phyloP scores from a whole-genome alignment of 2,888 invertebrate species.

The Protodeltote pygarga region DNA sequence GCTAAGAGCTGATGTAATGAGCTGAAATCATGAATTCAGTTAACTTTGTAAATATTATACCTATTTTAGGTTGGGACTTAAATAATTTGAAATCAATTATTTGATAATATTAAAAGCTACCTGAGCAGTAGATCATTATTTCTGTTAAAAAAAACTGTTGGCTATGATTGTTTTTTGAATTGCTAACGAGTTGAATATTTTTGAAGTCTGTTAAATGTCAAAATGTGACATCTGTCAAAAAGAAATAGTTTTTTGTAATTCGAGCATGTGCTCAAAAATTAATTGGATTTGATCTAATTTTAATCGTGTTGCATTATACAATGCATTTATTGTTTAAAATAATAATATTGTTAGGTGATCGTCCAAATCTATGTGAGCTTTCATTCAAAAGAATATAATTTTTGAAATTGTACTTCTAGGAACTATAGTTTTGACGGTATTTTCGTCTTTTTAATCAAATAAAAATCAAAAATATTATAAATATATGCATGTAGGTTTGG shows the following conservation, averaged over 20 bases:
- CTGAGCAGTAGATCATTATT: too few relatives aligned
- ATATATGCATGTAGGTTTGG: conserved; percentile 22
- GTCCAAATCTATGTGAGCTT: conserved; percentile 24
- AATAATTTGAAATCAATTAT: too few relatives aligned
- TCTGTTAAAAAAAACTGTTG: too few relatives aligned
- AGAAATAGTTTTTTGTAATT: neutral
- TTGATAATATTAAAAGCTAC: too few relatives aligned
- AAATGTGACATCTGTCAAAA: too few relatives aligned
- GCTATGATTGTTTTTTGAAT: too few relatives aligned
- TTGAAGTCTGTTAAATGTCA: too few relatives aligned
- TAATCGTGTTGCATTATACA: conserved; percentile 23
- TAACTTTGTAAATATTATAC: conserved; percentile 1
- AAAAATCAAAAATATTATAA: conserved; percentile 3
- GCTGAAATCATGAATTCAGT: conserved; percentile 16
- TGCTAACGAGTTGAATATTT: too few relatives aligned
- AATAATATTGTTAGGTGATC: too few relatives aligned
- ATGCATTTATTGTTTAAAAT: conserved; percentile 31
- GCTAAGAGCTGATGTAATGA: conserved; percentile 15
- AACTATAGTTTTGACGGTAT: conserved; percentile 14
- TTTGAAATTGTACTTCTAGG: conserved; percentile 23
- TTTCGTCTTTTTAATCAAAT: conserved; percentile 20
- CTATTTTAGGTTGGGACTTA: neutral
- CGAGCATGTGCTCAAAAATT: conserved; percentile 6
- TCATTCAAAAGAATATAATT: conserved; percentile 10
- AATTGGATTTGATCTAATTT: conserved; percentile 43